Evolutionary conservation across 2,797 vertebrate genomes (phyloP), one percentile per base, ranked within the genome.

Genomic region (Phyllotis vaccarum): DNA sequence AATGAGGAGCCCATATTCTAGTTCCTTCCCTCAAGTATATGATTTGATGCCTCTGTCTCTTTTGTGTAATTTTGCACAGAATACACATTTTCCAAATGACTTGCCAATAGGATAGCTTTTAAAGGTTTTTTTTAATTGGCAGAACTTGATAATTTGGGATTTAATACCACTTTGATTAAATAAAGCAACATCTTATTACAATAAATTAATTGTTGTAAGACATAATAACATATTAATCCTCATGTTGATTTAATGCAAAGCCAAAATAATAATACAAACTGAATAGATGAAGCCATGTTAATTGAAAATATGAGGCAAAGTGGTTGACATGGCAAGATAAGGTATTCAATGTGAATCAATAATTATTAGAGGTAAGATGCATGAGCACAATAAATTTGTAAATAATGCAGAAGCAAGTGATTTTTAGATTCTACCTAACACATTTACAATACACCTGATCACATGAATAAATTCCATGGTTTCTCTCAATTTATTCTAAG

Each of bases 181-280:
- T n/a, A 93, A 58, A 5, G 78, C 19, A 85, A 40, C 54, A 90
- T 66, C 70, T 52, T 4, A 9, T 70, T 64, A 54, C 40, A 74
- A 80, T 10, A 92, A 92, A 82, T 88, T 74, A 94, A 68, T 85
- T 93, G 5, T 31, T 91, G 10, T 19, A 74, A 89, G 46, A 75
- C 72, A 87, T 79, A 31, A 76, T 68, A 64, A 86, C 46, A 21
- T 0, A 60, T 94, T 52, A 13, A 79, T 79, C 94, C 13, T 88
- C 43, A n/a, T 80, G 52, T 17, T 89, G 87, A 89, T 14, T 92
- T 43, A 94, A 68, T 96, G 43, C 0, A 79, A 22, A 14, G 49
- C 22, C 34, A 87, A 95, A 91, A 54, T 54, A 80, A 78, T 89
- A 70, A 70, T 74, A 37, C 49, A 92, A 89, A 88, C 89, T 90